Percentiles rank a stretch among this genome's conserved stretches.
These are phyloP conservation scores for Drymonia ruficornis DNA, from an alignment of 2,888 invertebrate genomes.

Conservation along the genomic window DNA sequence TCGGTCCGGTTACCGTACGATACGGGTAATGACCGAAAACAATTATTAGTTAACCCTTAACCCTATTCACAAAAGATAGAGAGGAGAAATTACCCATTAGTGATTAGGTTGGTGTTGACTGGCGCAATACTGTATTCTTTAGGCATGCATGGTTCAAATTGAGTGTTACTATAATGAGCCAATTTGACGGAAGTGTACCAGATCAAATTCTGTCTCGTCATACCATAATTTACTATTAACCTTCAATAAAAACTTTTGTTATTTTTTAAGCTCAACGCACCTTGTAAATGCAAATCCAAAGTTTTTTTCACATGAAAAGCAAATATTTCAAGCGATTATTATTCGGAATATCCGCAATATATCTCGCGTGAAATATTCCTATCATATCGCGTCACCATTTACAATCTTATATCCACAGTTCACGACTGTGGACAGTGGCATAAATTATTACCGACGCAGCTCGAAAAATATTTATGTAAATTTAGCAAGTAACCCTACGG, in stretches of 20 bases:
- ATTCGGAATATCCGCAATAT: not conserved
- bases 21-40: slow-evolving; percentile 55
- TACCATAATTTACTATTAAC: not conserved
- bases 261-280: too few species aligned
- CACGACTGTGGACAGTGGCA: not conserved
- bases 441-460: not conserved
- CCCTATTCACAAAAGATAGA: slow-evolving; percentile 51
- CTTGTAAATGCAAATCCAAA: too few species aligned
- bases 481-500: not conserved
- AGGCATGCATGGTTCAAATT: not conserved
- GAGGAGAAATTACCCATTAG: slow-evolving; percentile 49
- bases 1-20: slow-evolving; percentile 47
- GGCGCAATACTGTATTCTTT: slow-evolving; percentile 7
- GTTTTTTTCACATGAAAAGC: not conserved
- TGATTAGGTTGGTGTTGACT: slow-evolving; percentile 41
- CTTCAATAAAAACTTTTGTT: not conserved
- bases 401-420: too few species aligned
- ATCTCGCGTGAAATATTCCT: not conserved
- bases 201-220: too few species aligned
- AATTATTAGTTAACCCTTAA: slow-evolving; percentile 58
- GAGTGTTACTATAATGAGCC: not conserved
- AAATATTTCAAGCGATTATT: not conserved
- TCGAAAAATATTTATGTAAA: too few species aligned
- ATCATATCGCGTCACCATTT: not conserved
- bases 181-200: not conserved